Conservation (phyloP, 2,797 vertebrate genomes). For the Danio albolineatus region DNA sequence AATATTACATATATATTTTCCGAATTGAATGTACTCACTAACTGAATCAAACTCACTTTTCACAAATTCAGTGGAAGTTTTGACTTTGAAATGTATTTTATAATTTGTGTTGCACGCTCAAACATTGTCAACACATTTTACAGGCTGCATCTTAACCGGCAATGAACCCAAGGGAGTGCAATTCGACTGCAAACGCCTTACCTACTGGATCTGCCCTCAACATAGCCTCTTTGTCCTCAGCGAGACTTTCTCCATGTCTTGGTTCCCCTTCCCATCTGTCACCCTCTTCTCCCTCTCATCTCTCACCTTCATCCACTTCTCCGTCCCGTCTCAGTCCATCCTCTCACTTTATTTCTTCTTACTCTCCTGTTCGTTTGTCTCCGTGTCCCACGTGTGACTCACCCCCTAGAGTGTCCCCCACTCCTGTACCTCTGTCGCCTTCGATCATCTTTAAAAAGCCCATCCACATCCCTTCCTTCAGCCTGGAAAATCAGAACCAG, state of each 20-base stretch:
- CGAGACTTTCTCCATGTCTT: constrained; percentile 41
- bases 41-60: not conserved
- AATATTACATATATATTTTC: constrained; percentile 1
- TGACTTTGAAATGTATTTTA: not conserved
- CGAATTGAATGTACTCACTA: not conserved
- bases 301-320: constrained; percentile 40
- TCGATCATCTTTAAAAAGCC: constrained; percentile 78
- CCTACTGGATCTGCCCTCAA: constrained; percentile 56
- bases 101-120: not conserved
- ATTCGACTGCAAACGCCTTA: constrained; percentile 41
- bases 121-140: not conserved
- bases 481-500: constrained; percentile 57
- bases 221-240: constrained; percentile 31
- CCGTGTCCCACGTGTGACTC: constrained; percentile 54
- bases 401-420: constrained; percentile 52
- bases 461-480: constrained; percentile 78
- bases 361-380: constrained; percentile 41
- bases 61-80: not conserved
- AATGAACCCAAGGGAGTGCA: constrained; percentile 72
- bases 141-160: constrained; percentile 35
- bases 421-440: constrained; percentile 72
- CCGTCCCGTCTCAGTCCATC: constrained; percentile 40
- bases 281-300: constrained; percentile 16
- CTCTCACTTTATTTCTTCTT: constrained; percentile 45
- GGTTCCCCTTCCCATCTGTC: constrained; percentile 1